These are phyloP conservation scores for Campylorhamphus procurvoides DNA, from an alignment of 2,113 vertebrate genomes.

Conservation along the genomic window DNA sequence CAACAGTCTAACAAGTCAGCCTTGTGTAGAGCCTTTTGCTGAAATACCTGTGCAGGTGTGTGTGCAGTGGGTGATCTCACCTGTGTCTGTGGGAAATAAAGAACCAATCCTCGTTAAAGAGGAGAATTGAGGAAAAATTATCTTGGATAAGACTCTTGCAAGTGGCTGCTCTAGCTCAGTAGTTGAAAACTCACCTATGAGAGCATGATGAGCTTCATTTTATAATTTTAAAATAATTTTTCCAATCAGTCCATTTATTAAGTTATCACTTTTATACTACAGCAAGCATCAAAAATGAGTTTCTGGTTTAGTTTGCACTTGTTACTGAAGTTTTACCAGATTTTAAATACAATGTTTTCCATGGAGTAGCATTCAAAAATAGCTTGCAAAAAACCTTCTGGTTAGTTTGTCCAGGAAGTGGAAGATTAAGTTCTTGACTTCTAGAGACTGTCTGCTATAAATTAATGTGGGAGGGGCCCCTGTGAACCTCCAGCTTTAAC, in stretches of 20 bases:
- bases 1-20: not conserved
- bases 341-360: not conserved
- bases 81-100: not conserved
- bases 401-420: not conserved
- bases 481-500: not conserved
- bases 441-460: not conserved
- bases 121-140: not conserved
- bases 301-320: not conserved
- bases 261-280: not conserved
- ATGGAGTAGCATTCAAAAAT: not conserved
- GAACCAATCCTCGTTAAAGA: not conserved
- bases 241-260: not conserved
- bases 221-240: not conserved
- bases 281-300: not conserved
- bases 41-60: accelerated
- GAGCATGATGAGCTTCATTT: not conserved
- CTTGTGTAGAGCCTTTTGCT: not conserved
- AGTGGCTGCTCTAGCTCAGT: not conserved
- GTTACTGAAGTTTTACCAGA: not conserved
- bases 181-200: not conserved
- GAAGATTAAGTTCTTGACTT: not conserved
- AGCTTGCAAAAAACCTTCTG: not conserved
- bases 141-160: not conserved
- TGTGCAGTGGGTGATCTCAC: not conserved
- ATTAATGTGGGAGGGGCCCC: not conserved